Conservation (phyloP, 2,888 invertebrate genomes). For the Silvanus unidentatus region DNA sequence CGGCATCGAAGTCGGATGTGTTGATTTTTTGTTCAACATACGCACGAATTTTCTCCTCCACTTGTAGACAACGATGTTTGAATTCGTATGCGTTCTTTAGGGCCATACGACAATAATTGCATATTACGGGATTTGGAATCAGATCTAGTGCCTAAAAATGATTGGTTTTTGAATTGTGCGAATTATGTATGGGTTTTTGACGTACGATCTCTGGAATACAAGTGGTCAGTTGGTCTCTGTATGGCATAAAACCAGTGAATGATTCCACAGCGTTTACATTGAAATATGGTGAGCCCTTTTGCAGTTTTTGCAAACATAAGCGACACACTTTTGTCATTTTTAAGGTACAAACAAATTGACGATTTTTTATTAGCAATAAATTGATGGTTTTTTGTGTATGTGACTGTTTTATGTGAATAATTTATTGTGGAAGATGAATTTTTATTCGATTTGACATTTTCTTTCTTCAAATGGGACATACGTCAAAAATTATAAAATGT, state of each 20-base stretch:
- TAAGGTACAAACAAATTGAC: too few relatives aligned
- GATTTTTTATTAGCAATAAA: too few relatives aligned
- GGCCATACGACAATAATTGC: conserved; percentile 27
- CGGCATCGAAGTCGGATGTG: conserved; percentile 11
- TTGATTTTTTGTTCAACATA: conserved; percentile 16
- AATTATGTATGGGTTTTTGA: not conserved
- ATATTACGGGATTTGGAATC: conserved; percentile 32
- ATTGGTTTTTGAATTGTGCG: not conserved
- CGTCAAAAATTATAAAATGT: conserved; percentile 28
- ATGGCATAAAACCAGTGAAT: conserved; percentile 35
- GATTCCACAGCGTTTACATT: conserved; percentile 35
- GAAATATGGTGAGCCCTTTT: conserved; percentile 32
- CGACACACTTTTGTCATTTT: conserved; percentile 35
- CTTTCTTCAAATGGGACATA: conserved; percentile 13
- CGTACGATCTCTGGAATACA: conserved; percentile 36
- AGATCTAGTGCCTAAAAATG: conserved; percentile 28
- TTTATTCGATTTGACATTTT: conserved; percentile 30
- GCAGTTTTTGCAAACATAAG: conserved; percentile 29
- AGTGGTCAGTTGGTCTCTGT: conserved; percentile 33
- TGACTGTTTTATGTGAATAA: conserved; percentile 5
- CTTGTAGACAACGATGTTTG: conserved; percentile 28
- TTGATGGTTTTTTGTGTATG: too few relatives aligned
- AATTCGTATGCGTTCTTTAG: conserved; percentile 30
- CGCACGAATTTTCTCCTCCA: conserved; percentile 31
- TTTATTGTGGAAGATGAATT: conserved; percentile 15